phyloP scores from a whole-genome alignment of 2,113 vertebrate species.

The Struthio camelus region DNA sequence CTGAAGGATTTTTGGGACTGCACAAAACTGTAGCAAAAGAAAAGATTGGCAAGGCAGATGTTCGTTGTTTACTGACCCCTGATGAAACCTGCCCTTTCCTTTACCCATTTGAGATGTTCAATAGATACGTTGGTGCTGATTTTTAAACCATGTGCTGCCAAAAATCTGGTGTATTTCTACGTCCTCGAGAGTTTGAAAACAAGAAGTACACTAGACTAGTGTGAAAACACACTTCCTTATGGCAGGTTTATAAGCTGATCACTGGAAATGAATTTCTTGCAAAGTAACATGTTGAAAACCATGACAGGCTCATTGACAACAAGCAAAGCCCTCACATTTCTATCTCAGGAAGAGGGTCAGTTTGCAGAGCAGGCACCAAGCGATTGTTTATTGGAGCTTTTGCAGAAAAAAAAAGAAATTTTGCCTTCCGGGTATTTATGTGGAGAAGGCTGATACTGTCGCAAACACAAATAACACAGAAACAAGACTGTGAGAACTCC shows the following conservation, averaged over 20 bases:
- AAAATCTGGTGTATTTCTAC: slow-evolving; percentile 63
- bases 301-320: slow-evolving; percentile 69
- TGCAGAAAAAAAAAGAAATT: slow-evolving; percentile 55
- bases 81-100: slow-evolving; percentile 72
- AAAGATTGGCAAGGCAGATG: slow-evolving; percentile 74
- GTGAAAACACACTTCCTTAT: slow-evolving; percentile 73
- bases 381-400: slow-evolving; percentile 73
- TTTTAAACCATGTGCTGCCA: slow-evolving; percentile 56
- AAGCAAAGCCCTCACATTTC: slow-evolving; percentile 70
- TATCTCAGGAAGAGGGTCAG: slow-evolving; percentile 70
- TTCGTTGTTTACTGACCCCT: slow-evolving; percentile 72
- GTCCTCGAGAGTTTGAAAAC: slow-evolving; percentile 68
- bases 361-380: slow-evolving; percentile 72
- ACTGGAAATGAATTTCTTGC: slow-evolving; percentile 74
- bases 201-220: slow-evolving; percentile 70
- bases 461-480: slow-evolving; percentile 67
- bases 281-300: slow-evolving; percentile 75
- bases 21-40: slow-evolving; percentile 42
- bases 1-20: slow-evolving; percentile 69
- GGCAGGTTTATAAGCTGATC: slow-evolving; percentile 72
- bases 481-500: slow-evolving; percentile 67
- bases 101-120: slow-evolving; percentile 71
- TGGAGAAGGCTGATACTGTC: slow-evolving; percentile 69
- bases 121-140: slow-evolving; percentile 61
- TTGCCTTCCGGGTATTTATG: slow-evolving; percentile 69